Percentiles rank a stretch among this genome's conserved stretches.
Evolutionary conservation across 1,140 invertebrate species (phyloP).

Genomic region (Cyclargus thomasi): DNA sequence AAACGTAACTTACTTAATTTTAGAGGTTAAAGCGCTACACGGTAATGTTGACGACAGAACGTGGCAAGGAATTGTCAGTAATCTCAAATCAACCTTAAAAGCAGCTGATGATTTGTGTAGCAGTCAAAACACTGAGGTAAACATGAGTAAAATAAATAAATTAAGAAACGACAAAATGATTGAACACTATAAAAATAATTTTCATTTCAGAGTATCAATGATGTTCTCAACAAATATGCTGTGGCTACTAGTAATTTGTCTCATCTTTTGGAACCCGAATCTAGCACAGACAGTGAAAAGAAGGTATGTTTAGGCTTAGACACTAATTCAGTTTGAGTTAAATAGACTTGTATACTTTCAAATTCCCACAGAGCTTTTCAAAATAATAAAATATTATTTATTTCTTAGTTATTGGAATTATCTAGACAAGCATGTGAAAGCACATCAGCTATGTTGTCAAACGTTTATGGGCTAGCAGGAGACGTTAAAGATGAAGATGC

Average conservation of each 20-base stretch:
- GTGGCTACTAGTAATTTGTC: conserved; percentile 26
- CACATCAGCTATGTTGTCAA: conserved; percentile 31
- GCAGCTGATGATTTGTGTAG: conserved; percentile 19
- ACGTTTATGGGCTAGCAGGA: conserved; percentile 33
- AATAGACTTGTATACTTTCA: no score
- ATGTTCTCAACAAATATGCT: conserved; percentile 24
- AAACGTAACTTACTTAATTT: neutral
- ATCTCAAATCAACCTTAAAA: conserved; percentile 18
- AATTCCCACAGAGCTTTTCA: no score
- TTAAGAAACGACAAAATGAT: neutral
- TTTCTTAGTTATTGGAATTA: conserved; percentile 35
- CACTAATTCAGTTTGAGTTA: no score
- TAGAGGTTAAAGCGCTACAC: conserved; percentile 13
- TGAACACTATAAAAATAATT: no score
- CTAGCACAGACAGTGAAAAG: conserved; percentile 30
- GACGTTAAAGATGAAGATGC: conserved; percentile 28
- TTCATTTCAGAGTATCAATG: conserved; percentile 27
- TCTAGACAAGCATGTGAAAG: conserved; percentile 32
- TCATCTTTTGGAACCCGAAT: conserved; percentile 24
- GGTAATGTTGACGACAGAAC: conserved; percentile 20
- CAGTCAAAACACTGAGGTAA: neutral
- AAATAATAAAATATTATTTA: no score
- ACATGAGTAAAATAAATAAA: no score
- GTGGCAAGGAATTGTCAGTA: conserved; percentile 17
- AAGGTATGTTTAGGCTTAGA: conserved; percentile 29